phyloP scores from a whole-genome alignment of 2,888 invertebrate species.

The Corbicula japonica region DNA sequence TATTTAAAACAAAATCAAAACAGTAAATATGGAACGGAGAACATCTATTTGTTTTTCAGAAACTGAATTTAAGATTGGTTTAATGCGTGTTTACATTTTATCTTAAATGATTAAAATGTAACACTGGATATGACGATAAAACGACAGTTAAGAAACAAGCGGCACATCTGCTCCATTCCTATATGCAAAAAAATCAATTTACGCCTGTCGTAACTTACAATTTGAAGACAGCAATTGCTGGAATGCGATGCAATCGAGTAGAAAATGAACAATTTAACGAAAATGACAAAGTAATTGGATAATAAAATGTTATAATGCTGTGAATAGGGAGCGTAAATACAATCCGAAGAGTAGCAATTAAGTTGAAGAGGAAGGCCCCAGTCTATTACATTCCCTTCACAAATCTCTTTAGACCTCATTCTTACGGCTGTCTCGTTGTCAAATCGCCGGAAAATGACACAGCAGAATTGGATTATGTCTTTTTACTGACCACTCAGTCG shows the following conservation, averaged over 20 bases:
- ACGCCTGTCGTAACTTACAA: conserved; percentile 3
- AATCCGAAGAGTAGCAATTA: conserved; percentile 50
- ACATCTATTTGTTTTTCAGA: too few species aligned
- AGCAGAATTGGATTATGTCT: conserved; percentile 22
- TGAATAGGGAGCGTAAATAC: conserved; percentile 61
- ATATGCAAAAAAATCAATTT: too few species aligned
- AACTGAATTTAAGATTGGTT: too few species aligned
- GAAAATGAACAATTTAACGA: conserved; percentile 66
- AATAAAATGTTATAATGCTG: conserved; percentile 53
- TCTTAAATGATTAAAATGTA: too few species aligned
- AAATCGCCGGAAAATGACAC: conserved; percentile 33
- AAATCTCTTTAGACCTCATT: conserved; percentile 23
- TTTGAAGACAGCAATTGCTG: conserved; percentile 17
- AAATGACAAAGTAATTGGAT: conserved; percentile 63
- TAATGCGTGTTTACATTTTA: too few species aligned
- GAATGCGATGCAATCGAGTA: conserved; percentile 49
- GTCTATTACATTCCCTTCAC: conserved; percentile 29
- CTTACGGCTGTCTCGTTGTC: conserved; percentile 1
- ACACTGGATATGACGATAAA: too few species aligned
- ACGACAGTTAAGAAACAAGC: too few species aligned
- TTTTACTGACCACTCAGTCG: conserved; percentile 26
- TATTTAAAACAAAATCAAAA: too few species aligned
- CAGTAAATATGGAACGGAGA: too few species aligned
- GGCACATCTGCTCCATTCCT: too few species aligned
- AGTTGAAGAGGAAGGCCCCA: conserved; percentile 23